phyloP scores from a whole-genome alignment of 2,113 vertebrate genomes.

The Stigmatopora nigra region DNA sequence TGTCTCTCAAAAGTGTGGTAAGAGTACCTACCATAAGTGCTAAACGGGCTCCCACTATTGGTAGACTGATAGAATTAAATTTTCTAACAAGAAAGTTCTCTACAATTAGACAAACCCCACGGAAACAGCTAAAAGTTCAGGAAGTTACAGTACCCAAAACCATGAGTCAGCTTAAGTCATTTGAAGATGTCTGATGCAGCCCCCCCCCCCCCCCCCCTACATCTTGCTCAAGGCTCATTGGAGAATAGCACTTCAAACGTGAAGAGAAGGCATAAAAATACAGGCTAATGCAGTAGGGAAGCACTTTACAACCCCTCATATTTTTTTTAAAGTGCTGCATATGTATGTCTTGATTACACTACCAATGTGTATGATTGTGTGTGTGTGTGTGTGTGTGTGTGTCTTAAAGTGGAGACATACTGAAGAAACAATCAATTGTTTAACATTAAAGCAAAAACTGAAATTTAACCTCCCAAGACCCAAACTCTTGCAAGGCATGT shows the following conservation, averaged over 20 bases:
- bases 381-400: conserved; percentile 8
- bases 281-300: conserved; percentile 40
- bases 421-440: conserved; percentile 28
- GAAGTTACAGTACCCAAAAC: conserved; percentile 56
- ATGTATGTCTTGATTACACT: conserved; percentile 58
- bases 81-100: conserved; percentile 15
- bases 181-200: conserved; percentile 42
- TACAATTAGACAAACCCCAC: conserved; percentile 35
- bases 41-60: no score
- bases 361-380: conserved; percentile 22
- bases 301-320: conserved; percentile 36
- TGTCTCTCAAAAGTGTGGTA: not conserved
- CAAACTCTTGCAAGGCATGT: no score
- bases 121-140: conserved; percentile 46
- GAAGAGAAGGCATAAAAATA: conserved; percentile 35
- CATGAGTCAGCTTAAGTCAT: conserved; percentile 33
- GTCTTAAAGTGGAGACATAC: conserved; percentile 14
- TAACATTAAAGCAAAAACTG: conserved; percentile 39
- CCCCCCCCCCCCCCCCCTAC: conserved; percentile 12
- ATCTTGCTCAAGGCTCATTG: conserved; percentile 36
- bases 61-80: no score
- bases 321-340: conserved; percentile 31
- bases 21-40: no score
- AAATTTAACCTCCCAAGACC: conserved; percentile 20
- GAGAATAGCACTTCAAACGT: conserved; percentile 58